A percentile compares a stretch with the other conserved stretches of the same genome.
Evolutionary conservation across 2,888 invertebrate genomes (phyloP).

Genomic region (Aphidius colemani): DNA sequence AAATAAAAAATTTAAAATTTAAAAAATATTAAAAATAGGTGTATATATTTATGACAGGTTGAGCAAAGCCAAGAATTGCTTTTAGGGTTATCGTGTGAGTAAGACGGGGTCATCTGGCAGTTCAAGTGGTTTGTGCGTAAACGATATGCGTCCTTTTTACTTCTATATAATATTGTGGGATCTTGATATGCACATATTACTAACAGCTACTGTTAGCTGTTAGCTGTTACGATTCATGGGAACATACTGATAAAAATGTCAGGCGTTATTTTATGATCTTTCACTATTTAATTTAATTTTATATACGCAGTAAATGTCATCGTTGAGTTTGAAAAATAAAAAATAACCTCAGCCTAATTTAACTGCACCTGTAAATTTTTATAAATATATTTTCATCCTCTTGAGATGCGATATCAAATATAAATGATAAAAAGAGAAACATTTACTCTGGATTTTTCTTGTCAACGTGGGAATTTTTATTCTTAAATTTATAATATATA

Average conservation of each 20-base stretch:
- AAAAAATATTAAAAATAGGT: conserved; percentile 54
- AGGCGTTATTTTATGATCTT: conserved; percentile 24
- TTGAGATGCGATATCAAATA: neutral
- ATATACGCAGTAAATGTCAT: conserved; percentile 20
- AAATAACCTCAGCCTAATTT: conserved; percentile 28
- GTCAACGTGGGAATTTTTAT: conserved; percentile 1
- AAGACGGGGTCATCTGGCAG: conserved; percentile 60
- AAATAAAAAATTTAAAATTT: too few relatives aligned
- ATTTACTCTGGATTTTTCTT: neutral
- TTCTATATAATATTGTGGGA: conserved; percentile 28
- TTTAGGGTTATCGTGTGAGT: conserved; percentile 58
- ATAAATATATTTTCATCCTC: neutral
- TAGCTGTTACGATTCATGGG: conserved; percentile 54
- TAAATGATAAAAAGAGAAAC: neutral
- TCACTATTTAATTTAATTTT: conserved; percentile 27
- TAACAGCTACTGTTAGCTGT: conserved; percentile 46
- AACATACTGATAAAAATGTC: conserved; percentile 55
- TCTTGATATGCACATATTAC: conserved; percentile 15
- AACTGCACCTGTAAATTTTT: conserved; percentile 31
- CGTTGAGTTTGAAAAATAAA: conserved; percentile 20
- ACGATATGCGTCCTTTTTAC: conserved; percentile 37
- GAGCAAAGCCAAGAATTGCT: conserved; percentile 56
- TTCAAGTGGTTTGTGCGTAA: conserved; percentile 56
- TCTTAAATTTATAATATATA: too few relatives aligned
- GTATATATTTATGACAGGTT: conserved; percentile 53